phyloP scores from a whole-genome alignment of 2,113 vertebrate genomes.

The Gallinago jamesoni region DNA sequence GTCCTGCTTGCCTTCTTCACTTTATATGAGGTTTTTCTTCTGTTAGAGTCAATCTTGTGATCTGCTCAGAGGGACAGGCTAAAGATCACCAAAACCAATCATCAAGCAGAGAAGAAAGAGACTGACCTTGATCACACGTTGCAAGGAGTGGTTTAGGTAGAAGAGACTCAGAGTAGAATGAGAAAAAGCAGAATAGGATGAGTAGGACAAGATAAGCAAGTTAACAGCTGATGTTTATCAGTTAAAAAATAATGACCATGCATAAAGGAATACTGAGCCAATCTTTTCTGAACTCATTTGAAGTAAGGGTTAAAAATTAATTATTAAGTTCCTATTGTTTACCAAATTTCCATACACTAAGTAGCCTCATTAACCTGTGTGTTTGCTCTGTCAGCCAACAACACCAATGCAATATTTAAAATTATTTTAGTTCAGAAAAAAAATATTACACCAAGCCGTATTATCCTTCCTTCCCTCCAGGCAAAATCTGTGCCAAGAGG shows the following conservation, averaged over 20 bases:
- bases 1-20: not conserved
- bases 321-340: not conserved
- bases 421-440: not conserved
- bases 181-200: not conserved
- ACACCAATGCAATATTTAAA: not conserved
- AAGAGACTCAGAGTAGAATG: not conserved
- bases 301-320: not conserved
- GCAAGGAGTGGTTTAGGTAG: not conserved
- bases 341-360: not conserved
- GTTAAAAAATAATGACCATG: not conserved
- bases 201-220: not conserved
- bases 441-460: not conserved
- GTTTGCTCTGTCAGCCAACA: not conserved
- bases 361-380: not conserved
- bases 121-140: not conserved
- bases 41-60: not conserved
- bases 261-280: not conserved
- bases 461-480: not conserved
- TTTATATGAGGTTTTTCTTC: not conserved
- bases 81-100: not conserved
- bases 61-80: not conserved
- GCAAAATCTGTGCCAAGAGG: not conserved
- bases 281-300: not conserved
- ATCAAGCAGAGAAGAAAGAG: not conserved
- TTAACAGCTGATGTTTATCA: not conserved